These are phyloP conservation scores for Petrolisthes manimaculis DNA, from an alignment of 2,888 invertebrate species.

Conservation along the genomic window DNA sequence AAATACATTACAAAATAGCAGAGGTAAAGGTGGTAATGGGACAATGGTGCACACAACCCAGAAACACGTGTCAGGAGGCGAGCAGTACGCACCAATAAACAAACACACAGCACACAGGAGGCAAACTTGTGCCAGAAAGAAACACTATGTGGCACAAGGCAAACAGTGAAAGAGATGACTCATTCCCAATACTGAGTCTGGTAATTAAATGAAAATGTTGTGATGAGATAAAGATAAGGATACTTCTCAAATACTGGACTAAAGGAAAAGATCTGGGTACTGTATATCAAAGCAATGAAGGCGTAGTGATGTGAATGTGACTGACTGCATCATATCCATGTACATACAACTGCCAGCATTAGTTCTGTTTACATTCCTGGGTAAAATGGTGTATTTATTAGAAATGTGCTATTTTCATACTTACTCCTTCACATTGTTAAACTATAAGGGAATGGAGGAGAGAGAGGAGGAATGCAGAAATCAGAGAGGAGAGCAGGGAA, in stretches of 20 bases:
- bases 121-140: no score
- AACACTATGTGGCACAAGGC: no score
- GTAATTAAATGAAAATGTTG: neutral
- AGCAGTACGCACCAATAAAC: neutral
- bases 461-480: no score
- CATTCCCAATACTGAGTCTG: neutral
- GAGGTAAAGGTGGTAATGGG: neutral
- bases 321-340: neutral
- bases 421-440: no score
- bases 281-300: neutral
- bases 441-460: no score
- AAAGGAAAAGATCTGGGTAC: neutral
- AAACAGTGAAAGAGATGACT: conserved; percentile 21
- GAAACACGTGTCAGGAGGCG: conserved; percentile 17
- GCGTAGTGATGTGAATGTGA: neutral
- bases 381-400: no score
- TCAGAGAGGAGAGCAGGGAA: no score
- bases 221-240: neutral
- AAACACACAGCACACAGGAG: no score
- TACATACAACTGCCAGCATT: neutral
- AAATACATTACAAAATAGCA: neutral
- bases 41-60: conserved; percentile 14
- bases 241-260: neutral
- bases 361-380: no score
- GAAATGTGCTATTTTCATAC: no score